phyloP scores from a whole-genome alignment of 2,888 invertebrate genomes.

The Phyllotreta striolata region DNA sequence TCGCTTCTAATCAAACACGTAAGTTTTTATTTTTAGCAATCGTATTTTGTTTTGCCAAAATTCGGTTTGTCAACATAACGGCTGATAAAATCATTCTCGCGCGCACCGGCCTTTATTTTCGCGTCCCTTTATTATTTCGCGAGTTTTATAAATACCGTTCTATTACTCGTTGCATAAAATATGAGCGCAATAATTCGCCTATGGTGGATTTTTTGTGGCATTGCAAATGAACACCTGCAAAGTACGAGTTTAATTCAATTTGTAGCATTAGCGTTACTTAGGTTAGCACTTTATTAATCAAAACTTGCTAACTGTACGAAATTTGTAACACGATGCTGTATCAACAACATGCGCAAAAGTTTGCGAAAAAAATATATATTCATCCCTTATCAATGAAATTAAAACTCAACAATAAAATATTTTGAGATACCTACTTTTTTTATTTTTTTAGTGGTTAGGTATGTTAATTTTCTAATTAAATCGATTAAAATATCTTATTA shows the following conservation, averaged over 20 bases:
- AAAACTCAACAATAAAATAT: too few relatives aligned
- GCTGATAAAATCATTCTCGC: constrained; percentile 1
- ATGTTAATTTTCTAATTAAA: too few relatives aligned
- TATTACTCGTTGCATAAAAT: too few relatives aligned
- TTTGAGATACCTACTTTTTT: too few relatives aligned
- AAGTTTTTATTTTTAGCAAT: constrained; percentile 43
- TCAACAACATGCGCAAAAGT: constrained; percentile 12
- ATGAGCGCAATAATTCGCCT: too few relatives aligned
- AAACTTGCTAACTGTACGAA: constrained; percentile 8
- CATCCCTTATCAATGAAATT: too few relatives aligned
- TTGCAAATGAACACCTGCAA: constrained; percentile 15
- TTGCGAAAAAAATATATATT: background rate
- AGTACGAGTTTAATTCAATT: background rate
- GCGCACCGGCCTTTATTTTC: too few relatives aligned
- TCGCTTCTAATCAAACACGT: constrained; percentile 39
- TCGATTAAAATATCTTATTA: too few relatives aligned
- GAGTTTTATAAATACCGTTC: too few relatives aligned
- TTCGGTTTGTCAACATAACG: constrained; percentile 31
- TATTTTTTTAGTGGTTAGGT: too few relatives aligned
- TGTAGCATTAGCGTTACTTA: constrained; percentile 3
- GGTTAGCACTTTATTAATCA: constrained; percentile 15
- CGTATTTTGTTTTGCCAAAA: constrained; percentile 31
- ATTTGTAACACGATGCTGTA: constrained; percentile 10
- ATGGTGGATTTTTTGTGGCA: background rate
- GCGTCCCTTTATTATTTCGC: too few relatives aligned